Conservation (phyloP, 1,140 invertebrate species). For the Cydia strobilella region DNA sequence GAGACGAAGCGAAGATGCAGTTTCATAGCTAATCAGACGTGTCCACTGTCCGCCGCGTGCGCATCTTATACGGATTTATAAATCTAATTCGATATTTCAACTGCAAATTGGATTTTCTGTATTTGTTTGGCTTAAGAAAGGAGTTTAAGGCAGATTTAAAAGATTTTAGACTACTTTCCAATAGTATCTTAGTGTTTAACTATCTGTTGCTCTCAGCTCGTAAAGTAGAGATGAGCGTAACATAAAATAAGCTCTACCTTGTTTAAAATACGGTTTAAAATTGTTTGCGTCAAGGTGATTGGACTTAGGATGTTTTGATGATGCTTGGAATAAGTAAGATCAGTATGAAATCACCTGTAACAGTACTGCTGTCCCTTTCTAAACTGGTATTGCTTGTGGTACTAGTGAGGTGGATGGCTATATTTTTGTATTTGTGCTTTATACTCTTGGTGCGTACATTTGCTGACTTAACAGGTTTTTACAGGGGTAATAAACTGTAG, state of each 20-base stretch:
- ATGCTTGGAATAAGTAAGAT: conserved; percentile 47
- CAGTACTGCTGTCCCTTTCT: conserved; percentile 48
- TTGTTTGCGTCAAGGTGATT: conserved; percentile 34
- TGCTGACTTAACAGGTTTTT: conserved; percentile 75
- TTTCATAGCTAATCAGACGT: conserved; percentile 73
- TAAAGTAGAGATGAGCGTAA: conserved; percentile 53
- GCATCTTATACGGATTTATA: conserved; percentile 59
- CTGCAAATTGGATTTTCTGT: neutral
- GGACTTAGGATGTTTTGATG: conserved; percentile 44
- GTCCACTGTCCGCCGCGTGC: conserved; percentile 69
- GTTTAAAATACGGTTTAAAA: conserved; percentile 41
- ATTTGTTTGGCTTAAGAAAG: neutral
- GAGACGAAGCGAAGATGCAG: conserved; percentile 66
- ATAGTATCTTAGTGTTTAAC: conserved; percentile 36
- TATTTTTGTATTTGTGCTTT: conserved; percentile 43
- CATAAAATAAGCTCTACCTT: conserved; percentile 40
- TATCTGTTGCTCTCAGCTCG: conserved; percentile 46
- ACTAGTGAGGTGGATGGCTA: conserved; percentile 52
- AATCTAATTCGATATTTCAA: neutral
- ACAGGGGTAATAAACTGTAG: conserved; percentile 54
- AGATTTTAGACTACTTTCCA: neutral
- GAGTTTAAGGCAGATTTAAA: neutral
- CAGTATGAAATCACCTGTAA: conserved; percentile 53
- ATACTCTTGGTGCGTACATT: conserved; percentile 59
- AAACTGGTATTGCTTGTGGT: conserved; percentile 20